Percentiles rank a stretch among this genome's conserved stretches.
phyloP scores from a whole-genome alignment of 2,113 vertebrate genomes.

The Hymenochirus boettgeri region DNA sequence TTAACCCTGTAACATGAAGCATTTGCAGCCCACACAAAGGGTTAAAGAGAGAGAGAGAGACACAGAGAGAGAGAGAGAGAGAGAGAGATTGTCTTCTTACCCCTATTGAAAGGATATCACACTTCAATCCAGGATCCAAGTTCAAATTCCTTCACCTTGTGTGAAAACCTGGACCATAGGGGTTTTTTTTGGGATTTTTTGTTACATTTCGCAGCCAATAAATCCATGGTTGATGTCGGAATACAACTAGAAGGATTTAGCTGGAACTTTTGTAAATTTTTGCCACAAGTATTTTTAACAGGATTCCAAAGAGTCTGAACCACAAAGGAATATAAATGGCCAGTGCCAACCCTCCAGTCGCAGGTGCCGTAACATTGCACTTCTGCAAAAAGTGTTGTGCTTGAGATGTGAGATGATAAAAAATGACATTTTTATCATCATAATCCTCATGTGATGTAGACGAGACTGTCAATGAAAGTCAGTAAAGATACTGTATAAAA shows the following conservation, averaged over 20 bases:
- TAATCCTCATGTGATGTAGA: no score
- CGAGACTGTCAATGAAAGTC: no score
- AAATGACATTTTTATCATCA: no score
- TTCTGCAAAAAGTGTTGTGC: no score
- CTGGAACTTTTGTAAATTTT: neutral
- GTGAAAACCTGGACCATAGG: constrained; percentile 9
- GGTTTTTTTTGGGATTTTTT: no score
- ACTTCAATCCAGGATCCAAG: constrained; percentile 14
- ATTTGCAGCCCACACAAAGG: neutral
- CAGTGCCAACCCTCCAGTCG: constrained; percentile 26
- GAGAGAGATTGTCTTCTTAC: constrained; percentile 14
- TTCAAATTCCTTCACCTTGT: constrained; percentile 21
- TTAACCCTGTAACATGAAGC: neutral
- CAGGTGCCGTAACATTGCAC: no score
- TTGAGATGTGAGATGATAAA: no score
- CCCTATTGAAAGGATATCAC: constrained; percentile 29
- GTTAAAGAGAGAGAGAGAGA: neutral
- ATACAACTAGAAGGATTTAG: neutral
- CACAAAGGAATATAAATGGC: neutral
- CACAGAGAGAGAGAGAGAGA: no score
- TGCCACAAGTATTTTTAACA: no score
- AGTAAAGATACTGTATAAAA: no score
- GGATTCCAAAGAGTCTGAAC: no score
- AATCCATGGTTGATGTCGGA: constrained; percentile 19
- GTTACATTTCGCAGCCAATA: constrained; percentile 6